Conservation (phyloP, 1,140 invertebrate genomes). For the Metaphire vulgaris region DNA sequence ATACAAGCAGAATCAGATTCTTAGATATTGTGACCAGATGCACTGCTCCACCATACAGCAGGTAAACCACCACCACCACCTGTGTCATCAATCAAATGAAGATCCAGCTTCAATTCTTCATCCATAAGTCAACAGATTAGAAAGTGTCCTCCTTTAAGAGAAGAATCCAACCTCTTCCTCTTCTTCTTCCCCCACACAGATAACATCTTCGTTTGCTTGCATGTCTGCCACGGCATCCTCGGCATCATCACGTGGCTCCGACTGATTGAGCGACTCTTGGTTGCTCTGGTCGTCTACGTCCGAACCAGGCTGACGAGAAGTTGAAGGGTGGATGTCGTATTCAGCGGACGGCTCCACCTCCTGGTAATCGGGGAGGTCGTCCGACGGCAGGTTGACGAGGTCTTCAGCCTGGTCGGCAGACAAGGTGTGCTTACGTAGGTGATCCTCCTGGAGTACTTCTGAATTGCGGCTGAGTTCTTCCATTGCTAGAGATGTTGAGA, state of each 20-base stretch:
- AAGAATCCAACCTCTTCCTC: constrained; percentile 60
- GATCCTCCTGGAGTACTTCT: constrained; percentile 6
- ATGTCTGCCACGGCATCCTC: constrained; percentile 32
- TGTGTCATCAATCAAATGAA: too few relatives aligned
- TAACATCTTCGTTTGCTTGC: constrained; percentile 27
- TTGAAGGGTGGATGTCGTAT: constrained; percentile 14
- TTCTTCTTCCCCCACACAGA: constrained; percentile 41
- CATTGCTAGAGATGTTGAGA: constrained; percentile 14
- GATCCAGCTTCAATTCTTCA: too few relatives aligned
- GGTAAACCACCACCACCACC: too few relatives aligned
- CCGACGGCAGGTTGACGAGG: constrained; percentile 1
- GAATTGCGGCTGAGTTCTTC: background rate
- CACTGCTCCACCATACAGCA: too few relatives aligned
- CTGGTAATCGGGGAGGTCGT: constrained; percentile 21
- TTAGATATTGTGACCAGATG: too few relatives aligned
- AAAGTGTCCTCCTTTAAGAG: too few relatives aligned
- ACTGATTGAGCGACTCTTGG: background rate
- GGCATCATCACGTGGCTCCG: constrained; percentile 28
- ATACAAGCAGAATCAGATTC: too few relatives aligned
- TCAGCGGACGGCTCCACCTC: background rate
- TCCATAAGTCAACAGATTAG: too few relatives aligned
- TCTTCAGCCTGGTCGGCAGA: background rate
- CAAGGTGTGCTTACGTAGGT: background rate
- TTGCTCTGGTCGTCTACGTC: background rate
- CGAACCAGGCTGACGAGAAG: constrained; percentile 1